These are phyloP conservation scores for Lepidochrysops patricia DNA, from an alignment of 2,888 invertebrate species.

Conservation along the genomic window DNA sequence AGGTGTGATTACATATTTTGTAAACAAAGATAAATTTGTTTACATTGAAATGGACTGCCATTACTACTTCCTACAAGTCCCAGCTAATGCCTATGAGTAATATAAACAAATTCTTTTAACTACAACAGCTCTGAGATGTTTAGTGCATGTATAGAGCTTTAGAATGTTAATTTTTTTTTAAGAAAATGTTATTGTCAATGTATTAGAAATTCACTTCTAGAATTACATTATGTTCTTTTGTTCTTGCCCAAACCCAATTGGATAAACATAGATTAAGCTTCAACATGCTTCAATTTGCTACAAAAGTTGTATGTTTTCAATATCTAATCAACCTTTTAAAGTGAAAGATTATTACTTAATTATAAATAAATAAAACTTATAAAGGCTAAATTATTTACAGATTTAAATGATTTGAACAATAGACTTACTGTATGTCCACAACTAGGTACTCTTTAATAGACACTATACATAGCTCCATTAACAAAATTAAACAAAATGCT, in stretches of 20 bases:
- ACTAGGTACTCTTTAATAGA: background rate
- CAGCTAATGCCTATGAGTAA: background rate
- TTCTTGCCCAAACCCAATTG: too few relatives aligned
- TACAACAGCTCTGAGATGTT: background rate
- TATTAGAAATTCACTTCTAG: too few relatives aligned
- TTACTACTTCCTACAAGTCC: background rate
- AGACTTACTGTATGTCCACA: conserved; percentile 11
- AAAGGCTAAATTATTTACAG: background rate
- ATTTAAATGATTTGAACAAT: background rate
- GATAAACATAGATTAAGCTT: too few relatives aligned
- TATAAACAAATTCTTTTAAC: background rate
- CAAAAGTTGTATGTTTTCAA: too few relatives aligned
- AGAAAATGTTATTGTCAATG: too few relatives aligned
- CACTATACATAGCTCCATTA: conserved; percentile 2
- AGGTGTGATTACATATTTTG: background rate
- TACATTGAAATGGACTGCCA: background rate
- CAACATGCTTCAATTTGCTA: too few relatives aligned
- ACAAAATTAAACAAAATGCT: conserved; percentile 10
- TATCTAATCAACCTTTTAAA: too few relatives aligned
- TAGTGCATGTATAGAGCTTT: background rate
- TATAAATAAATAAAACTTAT: background rate
- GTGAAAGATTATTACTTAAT: background rate
- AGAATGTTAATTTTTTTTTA: too few relatives aligned
- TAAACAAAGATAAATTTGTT: background rate
- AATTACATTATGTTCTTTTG: too few relatives aligned